Percentiles rank a stretch among this genome's conserved stretches.
Conservation (phyloP, 2,113 vertebrate species). For the Solea senegalensis region DNA sequence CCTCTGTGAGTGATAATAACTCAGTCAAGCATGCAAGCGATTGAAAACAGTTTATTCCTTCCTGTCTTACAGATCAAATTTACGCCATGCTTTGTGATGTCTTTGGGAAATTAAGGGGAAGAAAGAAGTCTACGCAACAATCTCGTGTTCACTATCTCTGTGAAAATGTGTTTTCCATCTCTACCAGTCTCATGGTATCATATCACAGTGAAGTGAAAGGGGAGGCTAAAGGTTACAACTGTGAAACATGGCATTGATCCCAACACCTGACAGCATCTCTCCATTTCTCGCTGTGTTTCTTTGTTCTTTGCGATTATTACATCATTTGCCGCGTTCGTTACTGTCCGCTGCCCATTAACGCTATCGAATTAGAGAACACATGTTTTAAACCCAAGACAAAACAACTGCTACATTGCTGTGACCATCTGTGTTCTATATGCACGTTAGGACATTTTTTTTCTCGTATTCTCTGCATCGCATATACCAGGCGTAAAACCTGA, state of each 20-base stretch:
- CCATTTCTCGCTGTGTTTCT: constrained; percentile 36
- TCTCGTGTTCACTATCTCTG: constrained; percentile 76
- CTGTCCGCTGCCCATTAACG: constrained; percentile 2
- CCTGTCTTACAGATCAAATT: constrained; percentile 67
- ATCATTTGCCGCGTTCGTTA: constrained; percentile 7
- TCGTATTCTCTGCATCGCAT: constrained; percentile 67
- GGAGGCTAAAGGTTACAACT: constrained; percentile 81
- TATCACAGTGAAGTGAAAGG: constrained; percentile 76
- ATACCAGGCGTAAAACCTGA: constrained; percentile 76
- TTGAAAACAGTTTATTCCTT: constrained; percentile 54
- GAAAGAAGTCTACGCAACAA: constrained; percentile 54
- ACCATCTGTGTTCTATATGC: not conserved
- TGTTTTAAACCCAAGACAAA: not conserved
- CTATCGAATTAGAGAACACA: not conserved
- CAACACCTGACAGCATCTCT: constrained; percentile 78
- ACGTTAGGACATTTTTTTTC: constrained; percentile 36
- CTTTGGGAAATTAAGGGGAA: constrained; percentile 69
- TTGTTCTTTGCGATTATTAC: constrained; percentile 28
- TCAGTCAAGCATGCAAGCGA: constrained; percentile 67
- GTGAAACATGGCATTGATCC: constrained; percentile 81
- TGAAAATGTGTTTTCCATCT: constrained; percentile 79
- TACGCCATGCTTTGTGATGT: constrained; percentile 45
- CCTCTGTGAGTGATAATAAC: constrained; percentile 60
- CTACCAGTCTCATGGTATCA: constrained; percentile 77
- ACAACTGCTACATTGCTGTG: constrained; percentile 11